These are phyloP conservation scores for Yponomeuta sedellus DNA, from an alignment of 2,888 invertebrate species.

Conservation along the genomic window DNA sequence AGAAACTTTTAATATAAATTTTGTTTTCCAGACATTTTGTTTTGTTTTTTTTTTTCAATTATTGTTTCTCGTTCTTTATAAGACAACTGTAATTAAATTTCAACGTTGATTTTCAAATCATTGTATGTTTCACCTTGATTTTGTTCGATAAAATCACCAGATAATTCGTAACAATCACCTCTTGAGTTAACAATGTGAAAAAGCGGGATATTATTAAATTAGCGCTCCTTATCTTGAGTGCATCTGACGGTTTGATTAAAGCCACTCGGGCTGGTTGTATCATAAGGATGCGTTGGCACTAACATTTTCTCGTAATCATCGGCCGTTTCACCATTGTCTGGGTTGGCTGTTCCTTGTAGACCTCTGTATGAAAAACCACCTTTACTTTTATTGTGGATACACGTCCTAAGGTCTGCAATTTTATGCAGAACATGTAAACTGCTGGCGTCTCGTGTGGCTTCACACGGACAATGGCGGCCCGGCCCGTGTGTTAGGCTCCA, in stretches of 20 bases:
- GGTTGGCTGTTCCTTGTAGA: too few species aligned
- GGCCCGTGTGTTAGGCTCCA: conserved; percentile 53
- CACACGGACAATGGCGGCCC: conserved; percentile 67
- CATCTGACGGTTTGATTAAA: conserved; percentile 13
- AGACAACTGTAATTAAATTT: not conserved
- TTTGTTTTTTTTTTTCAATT: too few species aligned
- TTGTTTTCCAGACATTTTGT: too few species aligned
- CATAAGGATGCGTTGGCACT: not conserved
- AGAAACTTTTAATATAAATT: too few species aligned
- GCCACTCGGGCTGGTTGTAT: not conserved
- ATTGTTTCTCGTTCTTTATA: too few species aligned
- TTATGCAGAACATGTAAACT: conserved; percentile 59
- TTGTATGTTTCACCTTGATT: conserved; percentile 6
- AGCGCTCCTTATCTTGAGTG: conserved; percentile 8
- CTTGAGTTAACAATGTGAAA: conserved; percentile 13
- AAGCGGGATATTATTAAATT: conserved; percentile 7
- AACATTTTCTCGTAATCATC: too few species aligned
- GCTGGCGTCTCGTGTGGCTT: conserved; percentile 62
- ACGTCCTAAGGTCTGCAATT: conserved; percentile 29
- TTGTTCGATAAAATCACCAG: conserved; percentile 9
- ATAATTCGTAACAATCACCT: conserved; percentile 1
- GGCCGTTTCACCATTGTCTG: too few species aligned
- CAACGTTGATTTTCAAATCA: not conserved
- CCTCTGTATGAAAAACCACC: not conserved
- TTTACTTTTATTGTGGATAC: too few species aligned